Percentiles rank a stretch among this genome's conserved stretches.
phyloP scores from a whole-genome alignment of 2,888 invertebrate genomes.

The Drosophila prolongata region DNA sequence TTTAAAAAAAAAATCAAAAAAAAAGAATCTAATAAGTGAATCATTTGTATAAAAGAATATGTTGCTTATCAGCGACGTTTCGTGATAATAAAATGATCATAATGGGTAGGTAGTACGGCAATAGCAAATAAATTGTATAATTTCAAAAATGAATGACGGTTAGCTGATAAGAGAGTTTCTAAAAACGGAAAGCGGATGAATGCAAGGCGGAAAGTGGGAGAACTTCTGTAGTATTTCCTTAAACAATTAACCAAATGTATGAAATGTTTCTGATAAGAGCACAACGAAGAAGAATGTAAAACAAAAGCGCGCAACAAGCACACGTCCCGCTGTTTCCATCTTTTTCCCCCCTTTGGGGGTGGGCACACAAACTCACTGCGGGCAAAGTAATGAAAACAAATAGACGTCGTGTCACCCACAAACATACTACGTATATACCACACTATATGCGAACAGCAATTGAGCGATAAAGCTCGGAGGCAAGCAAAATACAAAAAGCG shows the following conservation, averaged over 20 bases:
- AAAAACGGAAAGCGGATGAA: neutral
- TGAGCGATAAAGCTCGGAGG: conserved; percentile 41
- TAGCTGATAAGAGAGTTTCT: conserved; percentile 43
- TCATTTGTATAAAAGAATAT: conserved; percentile 22
- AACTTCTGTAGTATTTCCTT: conserved; percentile 56
- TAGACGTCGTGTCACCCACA: conserved; percentile 34
- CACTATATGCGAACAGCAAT: conserved; percentile 29
- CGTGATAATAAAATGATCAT: conserved; percentile 10
- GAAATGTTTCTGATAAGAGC: conserved; percentile 54
- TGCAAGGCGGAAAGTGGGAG: neutral
- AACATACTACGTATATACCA: neutral
- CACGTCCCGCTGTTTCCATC: conserved; percentile 18
- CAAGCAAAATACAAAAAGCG: conserved; percentile 62
- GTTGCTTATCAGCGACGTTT: conserved; percentile 8
- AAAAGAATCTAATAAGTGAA: conserved; percentile 1
- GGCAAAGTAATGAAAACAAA: conserved; percentile 53
- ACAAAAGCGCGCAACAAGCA: conserved; percentile 23
- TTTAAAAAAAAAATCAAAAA: no score
- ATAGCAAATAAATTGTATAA: conserved; percentile 1
- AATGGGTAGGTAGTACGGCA: neutral
- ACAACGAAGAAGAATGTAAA: conserved; percentile 7
- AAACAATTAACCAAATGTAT: conserved; percentile 64
- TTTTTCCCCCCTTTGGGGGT: neutral
- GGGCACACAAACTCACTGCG: conserved; percentile 30
- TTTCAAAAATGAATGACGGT: conserved; percentile 45